phyloP scores from a whole-genome alignment of 2,888 invertebrate species.

The Didymodactylos carnosus region DNA sequence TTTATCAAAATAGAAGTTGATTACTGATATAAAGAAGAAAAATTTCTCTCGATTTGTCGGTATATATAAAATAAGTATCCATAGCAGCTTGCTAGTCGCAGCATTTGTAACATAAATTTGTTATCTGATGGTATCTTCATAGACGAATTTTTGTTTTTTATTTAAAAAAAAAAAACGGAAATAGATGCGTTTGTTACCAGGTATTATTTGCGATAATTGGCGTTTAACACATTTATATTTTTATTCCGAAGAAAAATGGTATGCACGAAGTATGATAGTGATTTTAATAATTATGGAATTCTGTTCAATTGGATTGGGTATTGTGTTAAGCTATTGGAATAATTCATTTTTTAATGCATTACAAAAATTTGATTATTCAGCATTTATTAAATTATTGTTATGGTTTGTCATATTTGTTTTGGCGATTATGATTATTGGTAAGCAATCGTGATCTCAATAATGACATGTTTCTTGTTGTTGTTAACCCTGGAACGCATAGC shows the following conservation, averaged over 20 bases:
- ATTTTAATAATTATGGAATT: not conserved
- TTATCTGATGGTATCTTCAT: not conserved
- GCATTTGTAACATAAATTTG: too few relatives aligned
- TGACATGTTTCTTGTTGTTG: too few relatives aligned
- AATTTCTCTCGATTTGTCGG: too few relatives aligned
- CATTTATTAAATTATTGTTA: not conserved
- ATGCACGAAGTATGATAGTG: not conserved
- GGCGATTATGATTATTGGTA: not conserved
- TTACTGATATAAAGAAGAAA: too few relatives aligned
- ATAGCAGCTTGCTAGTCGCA: too few relatives aligned
- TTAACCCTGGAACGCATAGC: too few relatives aligned
- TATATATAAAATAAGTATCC: too few relatives aligned
- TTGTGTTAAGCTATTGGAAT: not conserved
- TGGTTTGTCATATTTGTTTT: not conserved
- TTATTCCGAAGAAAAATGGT: not conserved
- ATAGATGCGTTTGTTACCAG: too few relatives aligned
- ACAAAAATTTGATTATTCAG: not conserved
- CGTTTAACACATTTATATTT: not conserved
- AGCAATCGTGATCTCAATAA: too few relatives aligned
- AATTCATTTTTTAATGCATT: not conserved
- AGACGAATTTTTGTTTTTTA: not conserved
- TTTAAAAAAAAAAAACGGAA: not conserved
- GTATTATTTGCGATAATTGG: too few relatives aligned
- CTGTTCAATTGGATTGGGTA: not conserved
- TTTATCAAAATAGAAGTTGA: too few relatives aligned